phyloP scores from a whole-genome alignment of 37 sponge, comb jelly and placozoan genomes.

The Crambe crambe region DNA sequence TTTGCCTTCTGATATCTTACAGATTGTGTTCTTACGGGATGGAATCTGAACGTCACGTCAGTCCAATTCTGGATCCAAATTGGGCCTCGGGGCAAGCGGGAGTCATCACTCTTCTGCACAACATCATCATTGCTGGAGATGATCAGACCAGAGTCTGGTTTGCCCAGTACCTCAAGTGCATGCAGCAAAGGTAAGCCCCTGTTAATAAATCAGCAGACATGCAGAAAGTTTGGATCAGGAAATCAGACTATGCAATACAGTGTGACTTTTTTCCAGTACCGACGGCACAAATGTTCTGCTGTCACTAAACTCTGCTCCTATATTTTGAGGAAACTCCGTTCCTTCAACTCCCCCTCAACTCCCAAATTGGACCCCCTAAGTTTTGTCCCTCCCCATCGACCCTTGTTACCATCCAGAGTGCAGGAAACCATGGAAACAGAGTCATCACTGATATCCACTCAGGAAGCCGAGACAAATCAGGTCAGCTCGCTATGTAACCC shows the following conservation, averaged over 20 bases:
- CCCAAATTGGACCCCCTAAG: neutral
- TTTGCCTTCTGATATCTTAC: neutral
- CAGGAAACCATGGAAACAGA: constrained; percentile 12
- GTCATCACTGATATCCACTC: neutral
- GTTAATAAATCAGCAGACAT: too few species aligned
- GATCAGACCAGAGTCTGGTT: constrained; percentile 61
- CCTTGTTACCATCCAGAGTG: neutral
- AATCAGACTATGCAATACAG: too few species aligned
- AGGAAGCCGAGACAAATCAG: constrained; percentile 53
- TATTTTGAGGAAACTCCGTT: constrained; percentile 47
- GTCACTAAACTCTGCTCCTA: constrained; percentile 45
- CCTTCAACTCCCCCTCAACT: constrained; percentile 19
- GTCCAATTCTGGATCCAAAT: neutral
- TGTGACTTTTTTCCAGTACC: constrained; percentile 39
- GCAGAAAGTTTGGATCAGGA: neutral
- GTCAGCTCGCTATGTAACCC: too few species aligned
- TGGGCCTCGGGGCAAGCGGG: constrained; percentile 18
- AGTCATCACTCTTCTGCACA: constrained; percentile 57
- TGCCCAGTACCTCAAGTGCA: constrained; percentile 72
- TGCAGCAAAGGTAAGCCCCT: constrained; percentile 58
- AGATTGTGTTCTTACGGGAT: constrained; percentile 9
- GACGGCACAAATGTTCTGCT: constrained; percentile 51
- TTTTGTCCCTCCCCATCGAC: too few species aligned
- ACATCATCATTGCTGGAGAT: constrained; percentile 57
- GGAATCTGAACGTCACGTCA: constrained; percentile 1